Percentiles rank a stretch among this genome's conserved stretches.
Conservation (phyloP, 2,113 vertebrate species). For the Microcebus ravelobensis region DNA sequence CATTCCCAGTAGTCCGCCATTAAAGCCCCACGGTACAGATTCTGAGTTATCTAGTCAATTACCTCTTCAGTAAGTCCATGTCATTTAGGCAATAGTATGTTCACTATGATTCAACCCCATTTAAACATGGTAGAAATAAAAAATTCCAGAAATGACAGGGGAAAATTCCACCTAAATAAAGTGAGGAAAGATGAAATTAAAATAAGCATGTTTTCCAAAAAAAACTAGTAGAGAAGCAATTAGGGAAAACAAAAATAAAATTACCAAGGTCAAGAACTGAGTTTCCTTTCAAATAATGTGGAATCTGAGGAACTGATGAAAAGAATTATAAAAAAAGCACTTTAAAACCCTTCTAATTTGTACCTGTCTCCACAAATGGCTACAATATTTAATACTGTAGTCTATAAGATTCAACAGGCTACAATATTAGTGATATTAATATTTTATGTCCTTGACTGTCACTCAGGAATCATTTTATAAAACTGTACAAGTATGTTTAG, state of each 20-base stretch:
- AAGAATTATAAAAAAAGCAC: background rate
- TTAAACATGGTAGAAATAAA: constrained; percentile 32
- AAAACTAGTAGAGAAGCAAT: background rate
- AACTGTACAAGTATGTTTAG: constrained; percentile 37
- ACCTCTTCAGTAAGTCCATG: background rate
- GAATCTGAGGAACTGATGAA: background rate
- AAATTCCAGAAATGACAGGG: constrained; percentile 17
- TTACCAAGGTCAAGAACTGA: background rate
- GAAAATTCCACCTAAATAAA: background rate
- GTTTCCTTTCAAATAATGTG: background rate
- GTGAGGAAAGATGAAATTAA: background rate
- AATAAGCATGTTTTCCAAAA: background rate
- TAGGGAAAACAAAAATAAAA: background rate
- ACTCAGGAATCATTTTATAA: constrained; percentile 23
- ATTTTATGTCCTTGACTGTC: constrained; percentile 27
- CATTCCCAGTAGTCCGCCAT: background rate
- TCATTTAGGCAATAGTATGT: background rate
- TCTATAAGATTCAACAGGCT: background rate
- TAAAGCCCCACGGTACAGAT: background rate
- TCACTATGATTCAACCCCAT: constrained; percentile 17
- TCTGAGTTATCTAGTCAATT: background rate
- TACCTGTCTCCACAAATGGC: constrained; percentile 28
- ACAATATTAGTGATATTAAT: background rate
- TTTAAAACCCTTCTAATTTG: background rate
- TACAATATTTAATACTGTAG: too few relatives aligned